phyloP scores from a whole-genome alignment of 2,113 vertebrate genomes.

The Anhinga rufa region DNA sequence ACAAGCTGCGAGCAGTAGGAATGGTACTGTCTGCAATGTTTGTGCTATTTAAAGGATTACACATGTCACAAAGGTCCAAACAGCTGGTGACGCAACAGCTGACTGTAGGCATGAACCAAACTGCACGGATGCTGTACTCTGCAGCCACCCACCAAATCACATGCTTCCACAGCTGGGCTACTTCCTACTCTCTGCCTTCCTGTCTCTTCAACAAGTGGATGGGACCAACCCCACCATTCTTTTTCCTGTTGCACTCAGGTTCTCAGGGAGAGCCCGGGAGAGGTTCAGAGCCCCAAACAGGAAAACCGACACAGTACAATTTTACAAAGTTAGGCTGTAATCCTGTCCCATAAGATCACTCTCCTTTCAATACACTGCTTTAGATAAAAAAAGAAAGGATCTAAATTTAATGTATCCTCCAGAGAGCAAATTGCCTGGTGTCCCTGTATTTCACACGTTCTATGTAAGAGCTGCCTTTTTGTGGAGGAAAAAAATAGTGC shows the following conservation, averaged over 20 bases:
- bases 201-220: background rate
- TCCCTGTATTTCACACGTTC: background rate
- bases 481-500: too few species aligned
- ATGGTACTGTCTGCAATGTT: background rate
- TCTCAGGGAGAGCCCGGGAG: background rate
- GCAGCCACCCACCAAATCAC: background rate
- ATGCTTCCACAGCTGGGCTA: background rate
- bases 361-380: background rate
- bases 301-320: background rate
- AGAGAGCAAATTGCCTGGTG: background rate
- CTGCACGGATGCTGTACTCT: background rate
- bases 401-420: background rate
- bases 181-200: background rate
- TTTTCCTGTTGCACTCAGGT: background rate
- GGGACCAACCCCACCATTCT: background rate
- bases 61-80: background rate
- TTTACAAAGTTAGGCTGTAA: background rate
- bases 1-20: background rate
- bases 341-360: background rate
- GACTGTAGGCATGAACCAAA: background rate
- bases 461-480: background rate
- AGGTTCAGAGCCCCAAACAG: background rate
- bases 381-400: background rate
- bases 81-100: background rate
- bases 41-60: background rate